Conservation (phyloP, 2,888 invertebrate genomes). For the Phalera bucephala region DNA sequence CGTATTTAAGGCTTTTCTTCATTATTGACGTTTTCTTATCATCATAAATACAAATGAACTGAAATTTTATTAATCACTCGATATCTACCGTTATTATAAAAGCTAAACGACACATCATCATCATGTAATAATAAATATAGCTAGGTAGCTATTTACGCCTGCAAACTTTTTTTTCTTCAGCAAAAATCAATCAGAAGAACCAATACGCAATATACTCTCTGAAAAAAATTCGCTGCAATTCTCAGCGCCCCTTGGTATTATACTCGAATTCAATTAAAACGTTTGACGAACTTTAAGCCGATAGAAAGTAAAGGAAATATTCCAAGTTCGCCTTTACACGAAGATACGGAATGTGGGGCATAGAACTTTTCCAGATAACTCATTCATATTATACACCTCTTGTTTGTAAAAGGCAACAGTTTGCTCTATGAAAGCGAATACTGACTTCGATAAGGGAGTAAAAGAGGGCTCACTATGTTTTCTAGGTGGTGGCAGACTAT, state of each 20-base stretch:
- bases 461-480: conserved; percentile 11
- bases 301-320: conserved; percentile 35
- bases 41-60: no score
- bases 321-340: conserved; percentile 37
- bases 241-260: conserved; percentile 15
- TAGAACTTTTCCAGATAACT: conserved; percentile 40
- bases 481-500: no score
- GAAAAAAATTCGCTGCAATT: neutral
- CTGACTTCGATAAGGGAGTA: conserved; percentile 13
- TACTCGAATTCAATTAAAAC: conserved; percentile 39
- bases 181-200: neutral
- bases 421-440: conserved; percentile 25
- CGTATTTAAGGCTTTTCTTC: no score
- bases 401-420: conserved; percentile 33
- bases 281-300: conserved; percentile 30
- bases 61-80: no score
- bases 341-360: conserved; percentile 28
- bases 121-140: no score
- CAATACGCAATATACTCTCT: neutral
- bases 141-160: no score
- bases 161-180: no score
- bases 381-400: conserved; percentile 36
- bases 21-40: no score
- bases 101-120: no score
- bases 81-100: no score